Conservation (phyloP, 2,113 vertebrate genomes). For the Cygnus buccinator region DNA sequence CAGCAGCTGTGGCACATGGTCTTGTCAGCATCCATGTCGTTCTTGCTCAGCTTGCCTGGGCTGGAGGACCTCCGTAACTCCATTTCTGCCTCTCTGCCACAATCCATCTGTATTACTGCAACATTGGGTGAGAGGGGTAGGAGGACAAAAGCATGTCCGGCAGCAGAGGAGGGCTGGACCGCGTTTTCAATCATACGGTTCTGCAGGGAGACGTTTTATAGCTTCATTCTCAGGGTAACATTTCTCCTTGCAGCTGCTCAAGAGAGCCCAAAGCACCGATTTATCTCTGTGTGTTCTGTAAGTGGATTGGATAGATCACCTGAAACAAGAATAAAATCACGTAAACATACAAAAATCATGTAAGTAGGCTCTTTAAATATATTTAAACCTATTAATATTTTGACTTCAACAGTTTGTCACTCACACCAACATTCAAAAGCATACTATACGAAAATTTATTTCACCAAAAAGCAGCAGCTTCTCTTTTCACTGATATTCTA, state of each 20-base stretch:
- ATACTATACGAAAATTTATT: neutral
- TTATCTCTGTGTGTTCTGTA: neutral
- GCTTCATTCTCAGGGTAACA: conserved; percentile 45
- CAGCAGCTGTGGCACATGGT: conserved; percentile 84
- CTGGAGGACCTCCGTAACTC: conserved; percentile 80
- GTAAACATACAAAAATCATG: neutral
- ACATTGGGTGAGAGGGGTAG: neutral
- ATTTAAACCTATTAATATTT: neutral
- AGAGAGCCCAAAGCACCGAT: neutral
- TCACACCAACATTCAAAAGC: accelerated
- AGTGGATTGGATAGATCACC: conserved; percentile 44
- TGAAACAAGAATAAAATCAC: conserved; percentile 67
- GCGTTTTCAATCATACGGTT: conserved; percentile 56
- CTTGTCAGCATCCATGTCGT: conserved; percentile 80
- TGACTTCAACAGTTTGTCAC: neutral
- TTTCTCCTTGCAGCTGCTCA: neutral
- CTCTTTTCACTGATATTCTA: neutral
- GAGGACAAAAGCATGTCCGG: conserved; percentile 8
- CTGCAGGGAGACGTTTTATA: conserved; percentile 27
- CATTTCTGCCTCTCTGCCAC: conserved; percentile 75
- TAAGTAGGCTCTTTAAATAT: neutral
- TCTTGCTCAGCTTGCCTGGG: conserved; percentile 73
- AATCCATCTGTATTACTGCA: conserved; percentile 78
- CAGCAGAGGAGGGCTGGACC: neutral
- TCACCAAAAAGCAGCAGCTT: neutral